These are phyloP conservation scores for Stegana nigrithorax DNA, from an alignment of 2,888 invertebrate genomes.

Conservation along the genomic window DNA sequence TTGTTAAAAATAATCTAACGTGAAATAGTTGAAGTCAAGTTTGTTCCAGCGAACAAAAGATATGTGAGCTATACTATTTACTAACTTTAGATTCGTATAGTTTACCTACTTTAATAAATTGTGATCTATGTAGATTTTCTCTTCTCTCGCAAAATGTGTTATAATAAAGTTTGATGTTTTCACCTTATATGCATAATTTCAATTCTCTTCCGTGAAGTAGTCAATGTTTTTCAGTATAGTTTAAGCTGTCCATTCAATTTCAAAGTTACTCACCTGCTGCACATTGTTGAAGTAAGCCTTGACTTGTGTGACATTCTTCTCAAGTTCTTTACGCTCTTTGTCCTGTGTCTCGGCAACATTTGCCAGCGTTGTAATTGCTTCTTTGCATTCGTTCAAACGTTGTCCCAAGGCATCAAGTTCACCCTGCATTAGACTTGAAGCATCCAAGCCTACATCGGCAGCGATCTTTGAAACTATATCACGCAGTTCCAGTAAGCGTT, in stretches of 20 bases:
- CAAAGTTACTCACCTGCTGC: constrained; percentile 79
- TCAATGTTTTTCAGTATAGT: too few species aligned
- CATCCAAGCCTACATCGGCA: constrained; percentile 80
- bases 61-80: too few species aligned
- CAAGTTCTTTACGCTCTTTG: constrained; percentile 70
- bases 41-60: too few species aligned
- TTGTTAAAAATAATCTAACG: too few species aligned
- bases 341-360: constrained; percentile 82
- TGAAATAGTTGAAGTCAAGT: too few species aligned
- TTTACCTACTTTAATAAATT: too few species aligned
- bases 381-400: constrained; percentile 80
- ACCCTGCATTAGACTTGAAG: constrained; percentile 77
- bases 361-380: constrained; percentile 79
- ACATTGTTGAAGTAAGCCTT: constrained; percentile 77
- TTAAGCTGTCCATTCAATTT: background rate
- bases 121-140: too few species aligned
- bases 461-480: constrained; percentile 83
- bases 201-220: too few species aligned
- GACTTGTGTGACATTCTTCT: constrained; percentile 72
- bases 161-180: too few species aligned
- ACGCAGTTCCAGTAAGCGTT: constrained; percentile 76
- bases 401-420: constrained; percentile 83
- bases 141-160: too few species aligned
- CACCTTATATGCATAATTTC: too few species aligned
- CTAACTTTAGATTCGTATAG: too few species aligned